These are phyloP conservation scores for Sclerurus mexicanus DNA, from an alignment of 2,113 vertebrate species.

Conservation along the genomic window DNA sequence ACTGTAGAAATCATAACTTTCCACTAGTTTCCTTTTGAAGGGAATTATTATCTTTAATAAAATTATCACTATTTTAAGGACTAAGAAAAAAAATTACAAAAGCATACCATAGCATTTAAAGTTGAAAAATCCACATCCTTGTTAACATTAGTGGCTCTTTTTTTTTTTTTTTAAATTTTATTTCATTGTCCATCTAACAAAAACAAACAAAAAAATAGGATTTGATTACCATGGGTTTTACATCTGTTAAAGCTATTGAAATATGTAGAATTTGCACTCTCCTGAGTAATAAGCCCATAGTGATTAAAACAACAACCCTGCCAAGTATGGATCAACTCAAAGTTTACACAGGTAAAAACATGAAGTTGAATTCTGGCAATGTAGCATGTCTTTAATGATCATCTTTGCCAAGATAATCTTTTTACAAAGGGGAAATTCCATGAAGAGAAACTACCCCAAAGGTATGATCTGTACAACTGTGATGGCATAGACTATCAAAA, in stretches of 20 bases:
- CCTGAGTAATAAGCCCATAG: not conserved
- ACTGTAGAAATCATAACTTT: not conserved
- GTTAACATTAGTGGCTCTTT: not conserved
- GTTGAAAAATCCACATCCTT: not conserved
- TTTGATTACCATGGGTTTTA: not conserved
- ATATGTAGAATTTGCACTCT: not conserved
- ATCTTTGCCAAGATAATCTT: not conserved
- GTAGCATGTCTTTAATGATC: not conserved
- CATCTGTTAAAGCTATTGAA: not conserved
- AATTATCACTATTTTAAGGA: not conserved
- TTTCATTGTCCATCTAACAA: not conserved
- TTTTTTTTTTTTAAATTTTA: not conserved
- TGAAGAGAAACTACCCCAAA: not conserved
- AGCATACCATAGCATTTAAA: not conserved
- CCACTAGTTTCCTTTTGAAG: not conserved
- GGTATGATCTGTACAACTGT: not conserved
- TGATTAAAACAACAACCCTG: not conserved
- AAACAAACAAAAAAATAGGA: not conserved
- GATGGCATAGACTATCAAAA: not conserved
- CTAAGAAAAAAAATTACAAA: not conserved
- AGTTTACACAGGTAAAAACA: not conserved
- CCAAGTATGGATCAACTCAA: not conserved
- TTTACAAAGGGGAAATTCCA: not conserved
- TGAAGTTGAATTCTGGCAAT: not conserved
- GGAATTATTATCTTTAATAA: not conserved